Percentiles rank a stretch among this genome's conserved stretches.
phyloP scores from a whole-genome alignment of 2,797 vertebrate species.

The Phoeniculus purpureus region DNA sequence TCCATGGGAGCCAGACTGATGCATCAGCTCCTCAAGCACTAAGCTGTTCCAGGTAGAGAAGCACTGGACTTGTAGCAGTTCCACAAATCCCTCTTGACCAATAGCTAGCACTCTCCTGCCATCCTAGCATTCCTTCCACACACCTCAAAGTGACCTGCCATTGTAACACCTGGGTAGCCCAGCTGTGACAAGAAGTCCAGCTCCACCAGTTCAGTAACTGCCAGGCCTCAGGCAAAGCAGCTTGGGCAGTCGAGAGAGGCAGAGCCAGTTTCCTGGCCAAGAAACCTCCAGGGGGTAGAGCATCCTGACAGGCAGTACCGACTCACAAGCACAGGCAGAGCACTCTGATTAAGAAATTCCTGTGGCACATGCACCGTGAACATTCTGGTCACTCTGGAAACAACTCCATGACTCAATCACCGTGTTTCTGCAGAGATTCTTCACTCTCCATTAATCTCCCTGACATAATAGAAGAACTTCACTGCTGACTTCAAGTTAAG shows the following conservation, averaged over 20 bases:
- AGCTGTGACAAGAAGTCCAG: background rate
- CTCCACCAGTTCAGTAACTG: background rate
- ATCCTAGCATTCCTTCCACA: background rate
- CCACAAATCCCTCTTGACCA: background rate
- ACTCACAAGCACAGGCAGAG: conserved; percentile 20
- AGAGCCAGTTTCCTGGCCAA: background rate
- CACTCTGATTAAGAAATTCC: conserved; percentile 7
- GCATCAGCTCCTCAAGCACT: background rate
- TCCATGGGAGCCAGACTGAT: rapidly evolving
- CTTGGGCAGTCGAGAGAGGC: background rate
- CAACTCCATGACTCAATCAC: background rate
- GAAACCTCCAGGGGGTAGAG: background rate
- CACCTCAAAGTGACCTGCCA: rapidly evolving
- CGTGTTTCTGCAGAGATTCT: background rate
- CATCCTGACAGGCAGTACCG: background rate
- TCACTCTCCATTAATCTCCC: background rate
- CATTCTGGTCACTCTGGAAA: background rate
- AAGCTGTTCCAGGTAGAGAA: background rate
- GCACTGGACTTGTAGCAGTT: background rate
- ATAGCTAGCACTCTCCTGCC: background rate
- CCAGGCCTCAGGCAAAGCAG: background rate
- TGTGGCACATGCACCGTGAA: background rate
- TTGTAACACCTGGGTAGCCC: background rate
- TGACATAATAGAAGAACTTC: background rate
- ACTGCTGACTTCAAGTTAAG: background rate